Conservation (phyloP, 2,113 vertebrate genomes). For the Sapajus apella region DNA sequence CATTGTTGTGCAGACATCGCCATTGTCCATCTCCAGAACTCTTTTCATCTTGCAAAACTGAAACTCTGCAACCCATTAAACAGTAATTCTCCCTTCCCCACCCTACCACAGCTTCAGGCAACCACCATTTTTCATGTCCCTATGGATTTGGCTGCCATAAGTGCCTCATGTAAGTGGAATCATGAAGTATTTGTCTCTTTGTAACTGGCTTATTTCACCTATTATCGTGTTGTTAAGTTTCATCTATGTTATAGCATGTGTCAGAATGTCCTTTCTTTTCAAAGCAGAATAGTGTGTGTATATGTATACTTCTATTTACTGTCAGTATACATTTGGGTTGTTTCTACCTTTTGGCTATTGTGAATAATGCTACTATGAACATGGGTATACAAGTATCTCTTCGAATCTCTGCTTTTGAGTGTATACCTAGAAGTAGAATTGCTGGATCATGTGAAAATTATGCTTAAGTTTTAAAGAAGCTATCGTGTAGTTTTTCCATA, state of each 20-base stretch:
- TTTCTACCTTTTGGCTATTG: not conserved
- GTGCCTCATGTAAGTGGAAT: not conserved
- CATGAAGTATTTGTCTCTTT: not conserved
- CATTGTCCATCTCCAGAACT: not conserved
- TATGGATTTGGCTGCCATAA: not conserved
- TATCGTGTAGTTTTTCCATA: not conserved
- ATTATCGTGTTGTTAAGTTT: not conserved
- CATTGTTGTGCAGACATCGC: not conserved
- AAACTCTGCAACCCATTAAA: not conserved
- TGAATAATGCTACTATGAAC: not conserved
- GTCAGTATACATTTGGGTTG: not conserved
- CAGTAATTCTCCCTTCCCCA: not conserved
- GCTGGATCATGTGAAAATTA: not conserved
- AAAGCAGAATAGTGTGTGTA: not conserved
- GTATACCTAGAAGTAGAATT: not conserved
- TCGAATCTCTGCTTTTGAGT: not conserved
- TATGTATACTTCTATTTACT: not conserved
- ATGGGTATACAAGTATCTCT: not conserved
- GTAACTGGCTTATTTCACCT: not conserved
- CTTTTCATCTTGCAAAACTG: not conserved
- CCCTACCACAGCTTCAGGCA: not conserved
- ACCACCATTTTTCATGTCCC: not conserved
- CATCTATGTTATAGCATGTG: not conserved
- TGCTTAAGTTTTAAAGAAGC: constrained; percentile 6
- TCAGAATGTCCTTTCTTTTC: not conserved